Evolutionary conservation across 1,140 invertebrate genomes (phyloP).

Genomic region (Zaprionus inermis): DNA sequence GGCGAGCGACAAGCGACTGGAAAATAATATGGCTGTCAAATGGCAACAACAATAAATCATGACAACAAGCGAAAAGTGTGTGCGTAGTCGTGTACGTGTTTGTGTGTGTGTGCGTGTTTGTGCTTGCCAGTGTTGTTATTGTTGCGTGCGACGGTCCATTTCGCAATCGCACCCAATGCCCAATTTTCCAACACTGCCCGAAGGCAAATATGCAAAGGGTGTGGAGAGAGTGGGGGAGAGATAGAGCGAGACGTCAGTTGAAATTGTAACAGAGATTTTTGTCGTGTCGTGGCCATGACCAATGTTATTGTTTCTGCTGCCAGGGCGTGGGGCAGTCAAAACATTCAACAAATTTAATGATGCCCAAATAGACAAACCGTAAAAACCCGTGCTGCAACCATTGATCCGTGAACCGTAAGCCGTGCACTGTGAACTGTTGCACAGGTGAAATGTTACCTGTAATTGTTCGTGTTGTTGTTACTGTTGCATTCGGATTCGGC

Average conservation of each 20-base stretch:
- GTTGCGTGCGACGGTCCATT: slow-evolving; percentile 42
- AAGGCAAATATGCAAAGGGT: slow-evolving; percentile 25
- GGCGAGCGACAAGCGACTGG: slow-evolving; percentile 36
- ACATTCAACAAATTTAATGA: slow-evolving; percentile 43
- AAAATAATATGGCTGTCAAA: slow-evolving; percentile 70
- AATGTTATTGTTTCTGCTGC: slow-evolving; percentile 11
- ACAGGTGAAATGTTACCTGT: slow-evolving; percentile 1
- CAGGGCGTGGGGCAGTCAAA: slow-evolving; percentile 11
- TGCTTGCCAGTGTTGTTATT: slow-evolving; percentile 17
- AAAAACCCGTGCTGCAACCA: slow-evolving; percentile 27
- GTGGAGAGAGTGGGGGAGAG: neutral
- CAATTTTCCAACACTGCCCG: neutral
- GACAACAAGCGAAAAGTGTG: slow-evolving; percentile 55
- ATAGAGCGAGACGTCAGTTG: neutral
- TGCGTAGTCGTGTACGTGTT: slow-evolving; percentile 17
- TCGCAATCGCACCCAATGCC: slow-evolving; percentile 32
- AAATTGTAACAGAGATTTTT: slow-evolving; percentile 31
- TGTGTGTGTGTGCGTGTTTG: slow-evolving; percentile 20
- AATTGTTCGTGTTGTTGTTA: slow-evolving; percentile 13
- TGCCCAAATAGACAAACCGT: slow-evolving; percentile 27
- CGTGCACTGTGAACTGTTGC: slow-evolving; percentile 34
- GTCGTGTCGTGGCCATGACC: slow-evolving; percentile 12
- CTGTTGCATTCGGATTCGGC: slow-evolving; percentile 50
- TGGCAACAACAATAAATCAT: slow-evolving; percentile 68
- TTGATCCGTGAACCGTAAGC: slow-evolving; percentile 49